These are phyloP conservation scores for Pocillopora damicornis DNA, from an alignment of 64 coral and sea anemone species.

Conservation along the genomic window DNA sequence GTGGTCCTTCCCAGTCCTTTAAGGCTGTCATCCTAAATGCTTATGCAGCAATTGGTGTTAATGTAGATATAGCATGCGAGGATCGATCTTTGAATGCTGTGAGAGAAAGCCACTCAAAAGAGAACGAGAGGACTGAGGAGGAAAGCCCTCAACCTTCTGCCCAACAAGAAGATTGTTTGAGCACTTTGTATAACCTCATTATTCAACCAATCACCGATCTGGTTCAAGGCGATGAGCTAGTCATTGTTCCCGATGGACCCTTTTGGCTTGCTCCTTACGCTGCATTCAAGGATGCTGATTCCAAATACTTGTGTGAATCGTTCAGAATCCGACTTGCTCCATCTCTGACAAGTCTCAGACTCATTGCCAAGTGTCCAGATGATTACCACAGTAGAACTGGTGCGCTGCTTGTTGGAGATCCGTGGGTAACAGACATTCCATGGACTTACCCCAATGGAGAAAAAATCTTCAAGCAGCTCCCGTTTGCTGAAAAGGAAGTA, in stretches of 20 bases:
- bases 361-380: background rate
- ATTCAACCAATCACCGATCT: background rate
- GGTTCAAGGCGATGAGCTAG: background rate
- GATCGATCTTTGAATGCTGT: background rate
- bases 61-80: background rate
- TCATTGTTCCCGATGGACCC: conserved; percentile 2
- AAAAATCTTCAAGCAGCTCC: background rate
- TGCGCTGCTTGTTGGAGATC: background rate
- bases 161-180: background rate
- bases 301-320: background rate
- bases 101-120: background rate
- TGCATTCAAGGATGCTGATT: conserved; percentile 1
- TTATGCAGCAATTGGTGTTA: background rate
- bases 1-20: background rate
- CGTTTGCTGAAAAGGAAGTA: background rate
- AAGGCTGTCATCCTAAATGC: background rate
- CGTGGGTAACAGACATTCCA: background rate
- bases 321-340: background rate
- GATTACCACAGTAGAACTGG: background rate
- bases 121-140: background rate
- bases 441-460: background rate
- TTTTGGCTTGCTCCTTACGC: background rate
- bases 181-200: background rate
- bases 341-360: background rate
- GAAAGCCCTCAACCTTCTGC: background rate